Evolutionary conservation across 2,888 invertebrate genomes (phyloP), one percentile per base, ranked within the genome.

Genomic region (Aphrophora alni): DNA sequence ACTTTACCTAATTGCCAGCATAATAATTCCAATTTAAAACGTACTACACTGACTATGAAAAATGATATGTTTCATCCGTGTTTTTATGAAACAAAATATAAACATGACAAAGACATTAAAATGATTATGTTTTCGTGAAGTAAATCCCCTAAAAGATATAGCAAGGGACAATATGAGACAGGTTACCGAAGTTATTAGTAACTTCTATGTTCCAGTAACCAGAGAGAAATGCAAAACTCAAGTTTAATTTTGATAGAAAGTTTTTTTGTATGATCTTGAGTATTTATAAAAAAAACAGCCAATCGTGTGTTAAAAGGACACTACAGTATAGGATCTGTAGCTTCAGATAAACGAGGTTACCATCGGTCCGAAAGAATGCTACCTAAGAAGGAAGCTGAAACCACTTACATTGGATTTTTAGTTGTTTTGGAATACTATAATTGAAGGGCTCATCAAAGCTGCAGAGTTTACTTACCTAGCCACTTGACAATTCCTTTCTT

Each of bases 1-100:
- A 69, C 12, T 69, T 71, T 71, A 71, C 71, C 71, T 71, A 71
- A 5, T 71, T 71, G 21, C 27, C 71, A 71, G 25, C 71, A 71
- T 7, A 71, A 24, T 17, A 71, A 71, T 71, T 7, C 71, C 21
- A 71, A 71, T 25, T 71, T 71, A 5, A 71, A 12, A 71, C n/a
- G 12, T 26, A 17, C 71, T 5, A 25, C 71, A 71, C 12, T 71
- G 27, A 71, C 71, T 24, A 71, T 71, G 26, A 5, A 71, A n/a
- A n/a, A n/a, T n/a, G n/a, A n/a, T n/a, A n/a, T 5, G 71, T 71
- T 25, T 25, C 21, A 71, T 71, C 17, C 4, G 4, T 17, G 24
- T 71, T 71, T 71, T 26, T 71, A 71, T 71, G 71, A 71, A 71
- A 71, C 26, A 5, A 24, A 33, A 3, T n/a, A 8, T 33, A 33